Evolutionary conservation across 2,797 vertebrate species (phyloP).

Genomic region (Brachyalestes nurse): DNA sequence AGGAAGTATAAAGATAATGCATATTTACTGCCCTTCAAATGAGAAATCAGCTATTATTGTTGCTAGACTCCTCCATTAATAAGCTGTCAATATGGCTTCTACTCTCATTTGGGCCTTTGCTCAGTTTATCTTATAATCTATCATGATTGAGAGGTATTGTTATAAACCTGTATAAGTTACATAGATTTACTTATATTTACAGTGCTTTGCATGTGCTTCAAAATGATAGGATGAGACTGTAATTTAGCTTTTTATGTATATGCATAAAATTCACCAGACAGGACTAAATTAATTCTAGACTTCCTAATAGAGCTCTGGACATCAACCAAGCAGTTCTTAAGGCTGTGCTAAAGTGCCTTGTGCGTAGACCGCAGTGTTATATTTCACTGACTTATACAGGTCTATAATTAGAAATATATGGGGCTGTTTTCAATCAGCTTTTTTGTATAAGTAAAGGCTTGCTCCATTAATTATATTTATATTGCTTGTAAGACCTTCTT

Average conservation of each 20-base stretch:
- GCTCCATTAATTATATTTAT: conserved; percentile 38
- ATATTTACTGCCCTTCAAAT: conserved; percentile 22
- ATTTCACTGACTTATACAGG: conserved; percentile 56
- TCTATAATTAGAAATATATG: conserved; percentile 51
- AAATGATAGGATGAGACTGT: conserved; percentile 45
- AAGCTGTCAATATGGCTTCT: conserved; percentile 10
- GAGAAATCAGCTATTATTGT: conserved; percentile 18
- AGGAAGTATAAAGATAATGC: background rate
- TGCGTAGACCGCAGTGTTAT: conserved; percentile 14
- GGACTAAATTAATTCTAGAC: background rate
- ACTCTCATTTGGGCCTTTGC: conserved; percentile 4
- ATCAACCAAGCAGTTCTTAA: conserved; percentile 37
- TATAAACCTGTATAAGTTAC: conserved; percentile 22
- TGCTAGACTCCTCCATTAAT: conserved; percentile 8
- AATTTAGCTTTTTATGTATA: conserved; percentile 48
- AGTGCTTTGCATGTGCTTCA: conserved; percentile 37
- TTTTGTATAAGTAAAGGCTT: conserved; percentile 29
- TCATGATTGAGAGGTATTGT: conserved; percentile 36
- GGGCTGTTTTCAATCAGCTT: conserved; percentile 62
- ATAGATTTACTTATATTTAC: conserved; percentile 4
- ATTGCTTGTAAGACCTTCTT: conserved; percentile 34
- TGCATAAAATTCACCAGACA: background rate
- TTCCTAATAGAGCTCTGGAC: conserved; percentile 33
- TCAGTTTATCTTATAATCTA: conserved; percentile 8
- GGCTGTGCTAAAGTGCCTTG: conserved; percentile 8